Conservation (phyloP, 2,113 vertebrate genomes). For the Cyprinodon brontotheroides region DNA sequence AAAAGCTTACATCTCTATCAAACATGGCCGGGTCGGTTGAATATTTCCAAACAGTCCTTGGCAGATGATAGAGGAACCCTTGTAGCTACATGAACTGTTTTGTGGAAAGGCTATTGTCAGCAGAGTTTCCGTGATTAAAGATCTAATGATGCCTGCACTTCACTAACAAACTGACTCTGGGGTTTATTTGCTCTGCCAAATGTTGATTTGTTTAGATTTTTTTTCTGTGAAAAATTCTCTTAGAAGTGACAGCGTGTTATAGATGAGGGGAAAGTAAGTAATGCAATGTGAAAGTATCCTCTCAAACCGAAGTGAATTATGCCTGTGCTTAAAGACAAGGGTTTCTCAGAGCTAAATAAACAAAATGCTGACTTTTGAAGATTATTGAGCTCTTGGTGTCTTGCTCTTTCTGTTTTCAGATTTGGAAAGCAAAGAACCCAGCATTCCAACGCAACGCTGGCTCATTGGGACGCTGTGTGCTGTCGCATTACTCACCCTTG, state of each 20-base stretch:
- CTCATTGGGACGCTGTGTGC: slow-evolving; percentile 93
- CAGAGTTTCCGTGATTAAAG: slow-evolving; percentile 28
- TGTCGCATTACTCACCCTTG: slow-evolving; percentile 86
- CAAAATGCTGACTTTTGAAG: neutral
- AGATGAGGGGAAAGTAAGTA: slow-evolving; percentile 38
- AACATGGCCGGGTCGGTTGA: neutral
- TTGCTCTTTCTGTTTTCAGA: slow-evolving; percentile 64
- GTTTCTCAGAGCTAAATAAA: slow-evolving; percentile 22
- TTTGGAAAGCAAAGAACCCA: slow-evolving; percentile 70
- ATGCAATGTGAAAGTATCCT: slow-evolving; percentile 8
- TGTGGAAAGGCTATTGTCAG: slow-evolving; percentile 13
- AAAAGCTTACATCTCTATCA: neutral
- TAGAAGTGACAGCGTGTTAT: slow-evolving; percentile 4
- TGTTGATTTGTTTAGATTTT: slow-evolving; percentile 12
- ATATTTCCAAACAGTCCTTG: neutral
- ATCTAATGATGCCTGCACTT: neutral
- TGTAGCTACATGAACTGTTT: neutral
- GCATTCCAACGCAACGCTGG: slow-evolving; percentile 87
- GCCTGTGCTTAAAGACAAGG: slow-evolving; percentile 25
- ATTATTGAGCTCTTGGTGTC: slow-evolving; percentile 37
- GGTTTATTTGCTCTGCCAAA: slow-evolving; percentile 14
- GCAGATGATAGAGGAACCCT: neutral
- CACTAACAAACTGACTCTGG: slow-evolving; percentile 2
- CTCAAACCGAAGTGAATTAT: neutral
- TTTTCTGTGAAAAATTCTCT: slow-evolving; percentile 20